Base-by-base conservation (phyloP, 1,140 invertebrate species). In the Triops longicaudatus region DNA sequence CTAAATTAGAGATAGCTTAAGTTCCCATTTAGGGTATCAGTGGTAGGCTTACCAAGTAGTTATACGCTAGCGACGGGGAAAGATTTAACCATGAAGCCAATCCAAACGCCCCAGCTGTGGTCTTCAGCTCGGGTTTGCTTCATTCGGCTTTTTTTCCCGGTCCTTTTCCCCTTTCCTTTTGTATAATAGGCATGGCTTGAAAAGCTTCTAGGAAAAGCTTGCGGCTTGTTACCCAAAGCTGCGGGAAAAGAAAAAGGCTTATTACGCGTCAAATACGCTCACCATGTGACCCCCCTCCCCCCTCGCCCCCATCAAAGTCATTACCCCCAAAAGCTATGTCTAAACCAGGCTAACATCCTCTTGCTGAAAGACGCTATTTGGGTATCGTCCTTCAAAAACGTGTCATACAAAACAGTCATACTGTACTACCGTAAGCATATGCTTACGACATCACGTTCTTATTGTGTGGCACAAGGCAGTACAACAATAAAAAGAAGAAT, bases 1-100 rank as follows among this genome's bases (percentile, higher is more conserved):
- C 50, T 63, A 63, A 63, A 63, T 63, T 63, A 63, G 50, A n/a
- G 50, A 63, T 63, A 63, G 50, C 50, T 63, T 63, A 63, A 63
- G 50, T 63, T 63, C 50, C 50, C 50, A 63, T 63, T 63, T 63
- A 63, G 50, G 50, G 50, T 63, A 63, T 63, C 50, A 63, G 50
- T 63, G 50, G 50, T 63, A 63, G 50, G 50, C 50, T 63, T 63
- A 63, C 50, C 50, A 63, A 63, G 50, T 63, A 63, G 50, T 63
- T 63, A 63, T 63, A 63, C 50, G 50, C 17, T 63, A 63, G 50
- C 50, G 50, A 63, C 50, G 50, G 50, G 50, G 50, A 63, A 22
- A 63, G 31, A 37, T 37, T 37, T 63, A n/a, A 63, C 50, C 50
- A 63, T 63, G 14, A 63, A 63, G 50, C 50, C 50, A 63, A 63